Percentiles rank a stretch among this genome's conserved stretches.
These are phyloP conservation scores for Seira ritae DNA, from an alignment of 2,888 invertebrate genomes.

Conservation along the genomic window DNA sequence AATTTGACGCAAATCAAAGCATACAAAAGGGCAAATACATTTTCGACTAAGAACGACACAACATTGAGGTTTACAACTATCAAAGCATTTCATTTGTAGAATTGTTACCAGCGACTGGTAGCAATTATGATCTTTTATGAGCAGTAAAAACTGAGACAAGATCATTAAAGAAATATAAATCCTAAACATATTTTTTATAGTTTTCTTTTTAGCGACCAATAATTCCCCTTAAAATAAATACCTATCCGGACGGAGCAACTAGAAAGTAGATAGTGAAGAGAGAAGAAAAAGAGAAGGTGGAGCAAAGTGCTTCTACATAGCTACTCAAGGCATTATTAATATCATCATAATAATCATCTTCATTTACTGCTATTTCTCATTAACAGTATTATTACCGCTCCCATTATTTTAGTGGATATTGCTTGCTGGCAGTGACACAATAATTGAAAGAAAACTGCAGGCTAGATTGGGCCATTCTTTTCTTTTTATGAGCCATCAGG, in stretches of 20 bases:
- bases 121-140: neutral
- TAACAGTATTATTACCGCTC: conserved; percentile 18
- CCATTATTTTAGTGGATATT: conserved; percentile 19
- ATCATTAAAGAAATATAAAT: conserved; percentile 7
- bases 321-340: neutral
- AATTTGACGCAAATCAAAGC: no score
- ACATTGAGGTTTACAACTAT: no score
- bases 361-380: conserved; percentile 4
- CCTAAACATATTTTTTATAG: neutral
- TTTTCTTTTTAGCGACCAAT: neutral
- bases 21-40: no score
- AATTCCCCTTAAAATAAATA: no score
- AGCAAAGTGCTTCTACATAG: no score
- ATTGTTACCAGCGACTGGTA: neutral
- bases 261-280: neutral
- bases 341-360: conserved; percentile 7
- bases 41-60: no score
- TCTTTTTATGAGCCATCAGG: conserved; percentile 44
- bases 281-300: neutral
- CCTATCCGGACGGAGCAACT: no score
- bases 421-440: conserved; percentile 1
- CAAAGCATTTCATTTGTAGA: no score
- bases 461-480: conserved; percentile 27
- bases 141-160: neutral
- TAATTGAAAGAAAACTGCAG: conserved; percentile 41